Evolutionary conservation across 2,888 invertebrate species (phyloP).

Genomic region (Luffia ferchaultella): DNA sequence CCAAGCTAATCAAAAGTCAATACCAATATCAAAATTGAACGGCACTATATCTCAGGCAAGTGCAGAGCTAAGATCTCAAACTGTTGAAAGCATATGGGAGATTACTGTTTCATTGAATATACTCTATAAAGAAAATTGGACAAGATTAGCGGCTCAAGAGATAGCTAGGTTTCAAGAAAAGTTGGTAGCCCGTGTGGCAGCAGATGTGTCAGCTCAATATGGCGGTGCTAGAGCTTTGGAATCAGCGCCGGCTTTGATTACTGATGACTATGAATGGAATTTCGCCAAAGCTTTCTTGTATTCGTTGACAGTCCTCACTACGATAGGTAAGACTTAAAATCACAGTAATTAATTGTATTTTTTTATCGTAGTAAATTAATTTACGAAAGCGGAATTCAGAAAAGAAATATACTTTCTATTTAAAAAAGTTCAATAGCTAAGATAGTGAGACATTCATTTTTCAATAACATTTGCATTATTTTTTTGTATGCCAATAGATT

Average conservation of each 20-base stretch:
- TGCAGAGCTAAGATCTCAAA: conserved; percentile 57
- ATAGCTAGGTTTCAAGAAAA: conserved; percentile 81
- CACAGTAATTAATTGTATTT: conserved; percentile 20
- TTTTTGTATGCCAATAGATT: neutral
- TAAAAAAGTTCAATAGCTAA: too few species aligned
- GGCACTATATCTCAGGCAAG: conserved; percentile 48
- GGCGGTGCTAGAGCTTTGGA: conserved; percentile 51
- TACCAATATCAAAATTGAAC: conserved; percentile 38
- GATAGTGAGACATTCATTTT: too few species aligned
- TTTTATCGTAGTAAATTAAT: too few species aligned
- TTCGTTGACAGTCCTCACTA: conserved; percentile 92
- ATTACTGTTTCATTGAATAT: conserved; percentile 88
- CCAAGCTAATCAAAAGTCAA: conserved; percentile 40
- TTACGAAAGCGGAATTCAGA: too few species aligned
- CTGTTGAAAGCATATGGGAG: conserved; percentile 93
- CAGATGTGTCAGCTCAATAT: conserved; percentile 73
- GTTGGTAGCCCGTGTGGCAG: conserved; percentile 77
- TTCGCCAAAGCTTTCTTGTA: conserved; percentile 92
- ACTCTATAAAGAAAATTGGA: conserved; percentile 90
- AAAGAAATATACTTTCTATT: too few species aligned
- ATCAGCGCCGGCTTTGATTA: conserved; percentile 42
- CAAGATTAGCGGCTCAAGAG: conserved; percentile 77
- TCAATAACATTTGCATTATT: too few species aligned
- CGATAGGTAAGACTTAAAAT: conserved; percentile 90
- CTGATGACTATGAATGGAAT: conserved; percentile 81